A percentile compares a stretch with the other conserved stretches of the same genome.
These are phyloP conservation scores for Penaeus japonicus DNA, from an alignment of 1,140 invertebrate species.

Conservation along the genomic window DNA sequence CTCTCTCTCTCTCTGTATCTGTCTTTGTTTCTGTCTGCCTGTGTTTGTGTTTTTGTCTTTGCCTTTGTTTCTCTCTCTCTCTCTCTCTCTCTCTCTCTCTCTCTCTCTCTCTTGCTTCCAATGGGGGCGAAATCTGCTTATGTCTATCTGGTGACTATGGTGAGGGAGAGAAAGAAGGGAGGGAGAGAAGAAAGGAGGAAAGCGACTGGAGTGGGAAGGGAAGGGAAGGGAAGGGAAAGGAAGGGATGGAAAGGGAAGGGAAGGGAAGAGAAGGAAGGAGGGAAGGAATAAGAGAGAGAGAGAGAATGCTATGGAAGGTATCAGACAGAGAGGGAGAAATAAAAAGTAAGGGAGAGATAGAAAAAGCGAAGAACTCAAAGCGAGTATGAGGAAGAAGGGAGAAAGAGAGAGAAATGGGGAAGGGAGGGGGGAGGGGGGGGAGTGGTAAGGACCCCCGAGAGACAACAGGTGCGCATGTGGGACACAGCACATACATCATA, in stretches of 20 bases:
- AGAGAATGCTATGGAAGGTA: background rate
- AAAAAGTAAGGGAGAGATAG: background rate
- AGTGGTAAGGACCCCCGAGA: background rate
- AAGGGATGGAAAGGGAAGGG: background rate
- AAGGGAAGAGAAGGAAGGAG: background rate
- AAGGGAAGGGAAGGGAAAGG: background rate
- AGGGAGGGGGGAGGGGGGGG: background rate
- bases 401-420: background rate
- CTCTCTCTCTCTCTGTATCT: constrained; percentile 9
- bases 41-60: constrained; percentile 13
- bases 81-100: background rate
- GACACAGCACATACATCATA: too few species aligned
- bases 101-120: background rate
- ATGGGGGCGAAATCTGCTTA: background rate
- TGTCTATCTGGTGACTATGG: background rate
- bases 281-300: background rate
- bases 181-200: background rate
- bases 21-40: constrained; percentile 9
- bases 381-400: too few species aligned
- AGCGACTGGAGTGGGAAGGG: background rate
- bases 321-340: background rate
- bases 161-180: background rate
- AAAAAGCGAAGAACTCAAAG: background rate
- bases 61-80: background rate
- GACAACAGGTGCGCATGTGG: too few species aligned